phyloP scores from a whole-genome alignment of 1,140 invertebrate genomes.

The Oryzaephilus surinamensis region DNA sequence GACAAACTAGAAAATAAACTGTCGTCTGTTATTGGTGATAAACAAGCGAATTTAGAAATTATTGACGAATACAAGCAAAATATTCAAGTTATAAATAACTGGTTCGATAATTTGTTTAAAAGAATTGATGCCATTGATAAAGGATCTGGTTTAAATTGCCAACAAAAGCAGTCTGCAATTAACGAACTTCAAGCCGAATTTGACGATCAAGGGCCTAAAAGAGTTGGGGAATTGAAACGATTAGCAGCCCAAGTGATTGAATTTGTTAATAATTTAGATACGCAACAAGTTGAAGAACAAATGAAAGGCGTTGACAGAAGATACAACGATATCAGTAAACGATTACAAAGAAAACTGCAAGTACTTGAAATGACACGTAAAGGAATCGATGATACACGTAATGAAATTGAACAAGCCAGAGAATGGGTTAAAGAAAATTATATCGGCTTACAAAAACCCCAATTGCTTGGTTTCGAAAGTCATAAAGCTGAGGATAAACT shows the following conservation, averaged over 20 bases:
- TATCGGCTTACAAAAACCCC: slow-evolving; percentile 51
- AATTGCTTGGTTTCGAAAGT: slow-evolving; percentile 61
- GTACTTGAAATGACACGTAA: slow-evolving; percentile 69
- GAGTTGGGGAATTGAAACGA: slow-evolving; percentile 53
- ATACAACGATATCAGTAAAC: slow-evolving; percentile 71
- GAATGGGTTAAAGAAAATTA: slow-evolving; percentile 73
- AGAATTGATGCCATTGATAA: slow-evolving; percentile 71
- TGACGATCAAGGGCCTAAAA: slow-evolving; percentile 54
- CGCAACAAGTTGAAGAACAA: slow-evolving; percentile 84
- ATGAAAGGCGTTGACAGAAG: slow-evolving; percentile 67
- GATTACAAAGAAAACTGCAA: slow-evolving; percentile 71
- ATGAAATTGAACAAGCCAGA: slow-evolving; percentile 62
- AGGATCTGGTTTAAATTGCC: slow-evolving; percentile 68
- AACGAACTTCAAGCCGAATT: slow-evolving; percentile 59
- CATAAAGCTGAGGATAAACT: slow-evolving; percentile 62
- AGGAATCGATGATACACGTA: slow-evolving; percentile 62
- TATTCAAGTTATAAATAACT: slow-evolving; percentile 63
- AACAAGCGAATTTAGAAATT: slow-evolving; percentile 60
- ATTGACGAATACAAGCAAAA: slow-evolving; percentile 69
- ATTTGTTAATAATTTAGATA: slow-evolving; percentile 74
- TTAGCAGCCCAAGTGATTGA: slow-evolving; percentile 61
- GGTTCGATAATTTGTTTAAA: slow-evolving; percentile 69
- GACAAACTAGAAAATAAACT: slow-evolving; percentile 57
- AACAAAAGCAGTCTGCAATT: slow-evolving; percentile 63
- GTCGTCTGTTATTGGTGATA: slow-evolving; percentile 59